Conservation (phyloP, 2,113 vertebrate genomes). For the Lepus europaeus region DNA sequence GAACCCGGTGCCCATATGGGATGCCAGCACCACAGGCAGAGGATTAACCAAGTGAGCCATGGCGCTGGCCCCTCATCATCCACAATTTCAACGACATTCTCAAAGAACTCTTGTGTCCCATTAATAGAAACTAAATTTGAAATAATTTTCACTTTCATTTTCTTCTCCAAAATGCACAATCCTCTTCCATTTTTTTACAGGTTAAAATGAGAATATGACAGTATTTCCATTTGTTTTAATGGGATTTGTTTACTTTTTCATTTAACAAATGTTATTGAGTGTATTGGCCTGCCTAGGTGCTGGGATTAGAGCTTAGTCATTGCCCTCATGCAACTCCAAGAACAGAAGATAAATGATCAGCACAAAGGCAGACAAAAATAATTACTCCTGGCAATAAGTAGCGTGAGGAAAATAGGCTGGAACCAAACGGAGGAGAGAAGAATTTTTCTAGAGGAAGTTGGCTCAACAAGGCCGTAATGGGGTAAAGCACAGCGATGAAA, state of each 20-base stretch:
- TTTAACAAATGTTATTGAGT: neutral
- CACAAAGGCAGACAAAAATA: neutral
- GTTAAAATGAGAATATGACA: neutral
- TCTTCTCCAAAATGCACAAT: neutral
- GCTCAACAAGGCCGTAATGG: neutral
- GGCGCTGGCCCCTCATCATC: too few relatives aligned
- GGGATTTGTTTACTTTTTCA: neutral
- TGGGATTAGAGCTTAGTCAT: neutral
- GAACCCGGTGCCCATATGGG: too few relatives aligned
- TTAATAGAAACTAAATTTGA: neutral
- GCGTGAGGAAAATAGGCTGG: neutral
- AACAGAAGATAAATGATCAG: neutral
- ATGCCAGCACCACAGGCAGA: too few relatives aligned
- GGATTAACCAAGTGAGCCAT: too few relatives aligned
- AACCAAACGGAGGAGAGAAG: neutral
- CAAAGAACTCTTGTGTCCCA: neutral
- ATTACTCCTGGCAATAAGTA: neutral
- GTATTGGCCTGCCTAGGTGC: rapidly evolving
- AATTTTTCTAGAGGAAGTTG: neutral
- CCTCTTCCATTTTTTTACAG: neutral
- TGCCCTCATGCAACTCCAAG: neutral
- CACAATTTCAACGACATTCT: too few relatives aligned
- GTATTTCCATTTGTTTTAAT: neutral
- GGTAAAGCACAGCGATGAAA: neutral
- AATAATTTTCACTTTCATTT: neutral